Conservation (phyloP, 2,113 vertebrate genomes). For the Scatophagus argus region DNA sequence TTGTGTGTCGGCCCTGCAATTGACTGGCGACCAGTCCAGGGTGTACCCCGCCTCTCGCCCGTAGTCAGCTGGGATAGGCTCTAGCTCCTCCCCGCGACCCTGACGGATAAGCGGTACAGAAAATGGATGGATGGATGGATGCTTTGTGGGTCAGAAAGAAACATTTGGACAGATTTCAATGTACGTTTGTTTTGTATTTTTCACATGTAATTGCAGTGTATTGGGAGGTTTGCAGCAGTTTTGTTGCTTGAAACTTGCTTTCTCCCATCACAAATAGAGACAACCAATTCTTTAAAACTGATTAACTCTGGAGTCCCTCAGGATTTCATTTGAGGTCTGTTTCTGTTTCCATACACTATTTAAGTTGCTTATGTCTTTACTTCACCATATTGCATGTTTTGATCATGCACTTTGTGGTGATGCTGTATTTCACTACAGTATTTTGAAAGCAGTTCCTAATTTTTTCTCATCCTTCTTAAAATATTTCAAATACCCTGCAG, state of each 20-base stretch:
- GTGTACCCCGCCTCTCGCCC: too few relatives aligned
- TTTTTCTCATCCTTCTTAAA: not conserved
- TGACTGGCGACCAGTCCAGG: too few relatives aligned
- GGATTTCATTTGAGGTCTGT: not conserved
- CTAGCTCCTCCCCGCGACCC: too few relatives aligned
- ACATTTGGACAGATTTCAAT: too few relatives aligned
- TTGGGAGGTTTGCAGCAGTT: not conserved
- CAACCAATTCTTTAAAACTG: not conserved
- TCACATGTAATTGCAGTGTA: not conserved
- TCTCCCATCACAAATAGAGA: not conserved
- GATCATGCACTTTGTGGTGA: not conserved
- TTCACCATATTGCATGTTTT: not conserved
- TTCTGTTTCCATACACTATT: not conserved
- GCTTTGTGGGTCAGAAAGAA: too few relatives aligned
- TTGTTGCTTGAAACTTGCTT: not conserved
- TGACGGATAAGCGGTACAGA: too few relatives aligned
- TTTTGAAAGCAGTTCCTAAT: not conserved
- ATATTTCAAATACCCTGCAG: not conserved
- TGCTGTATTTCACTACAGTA: not conserved
- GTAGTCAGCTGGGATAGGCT: too few relatives aligned
- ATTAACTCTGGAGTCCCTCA: constrained; percentile 2
- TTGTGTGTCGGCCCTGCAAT: too few relatives aligned
- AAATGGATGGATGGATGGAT: too few relatives aligned
- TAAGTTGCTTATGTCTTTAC: not conserved
- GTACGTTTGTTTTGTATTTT: not conserved